Conservation (phyloP, 2,113 vertebrate species). For the Mustelus asterias region DNA sequence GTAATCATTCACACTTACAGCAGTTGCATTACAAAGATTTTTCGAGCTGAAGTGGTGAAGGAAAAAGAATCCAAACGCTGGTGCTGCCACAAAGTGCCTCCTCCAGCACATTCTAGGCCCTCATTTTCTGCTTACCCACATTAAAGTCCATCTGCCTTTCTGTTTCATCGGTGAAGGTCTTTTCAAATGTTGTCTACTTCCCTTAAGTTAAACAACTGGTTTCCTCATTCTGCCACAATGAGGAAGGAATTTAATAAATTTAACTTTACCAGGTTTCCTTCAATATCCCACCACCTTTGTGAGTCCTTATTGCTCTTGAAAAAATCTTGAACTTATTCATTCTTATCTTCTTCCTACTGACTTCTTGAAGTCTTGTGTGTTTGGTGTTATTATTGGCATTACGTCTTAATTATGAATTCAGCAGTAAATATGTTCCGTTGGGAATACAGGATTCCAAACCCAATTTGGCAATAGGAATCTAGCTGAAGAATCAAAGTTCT, state of each 20-base stretch:
- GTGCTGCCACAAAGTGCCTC: not conserved
- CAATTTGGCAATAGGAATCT: not conserved
- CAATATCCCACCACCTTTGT: not conserved
- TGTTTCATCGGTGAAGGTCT: not conserved
- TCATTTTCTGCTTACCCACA: not conserved
- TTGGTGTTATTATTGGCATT: not conserved
- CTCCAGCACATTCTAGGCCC: not conserved
- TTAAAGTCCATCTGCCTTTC: not conserved
- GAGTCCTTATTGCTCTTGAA: not conserved
- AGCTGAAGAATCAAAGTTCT: not conserved
- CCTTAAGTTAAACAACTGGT: not conserved
- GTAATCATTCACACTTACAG: not conserved
- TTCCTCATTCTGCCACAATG: not conserved
- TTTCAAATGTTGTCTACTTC: not conserved
- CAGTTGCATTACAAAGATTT: not conserved
- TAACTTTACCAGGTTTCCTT: not conserved
- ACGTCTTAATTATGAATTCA: not conserved
- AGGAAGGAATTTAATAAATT: not conserved
- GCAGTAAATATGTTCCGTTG: not conserved
- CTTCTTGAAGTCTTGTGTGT: not conserved
- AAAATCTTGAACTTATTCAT: not conserved
- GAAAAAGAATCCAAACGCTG: not conserved
- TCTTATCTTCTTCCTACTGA: not conserved
- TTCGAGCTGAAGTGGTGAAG: not conserved
- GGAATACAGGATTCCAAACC: not conserved